Percentiles rank a stretch among this genome's conserved stretches.
Conservation (phyloP, 2,113 vertebrate species). For the Myodes glareolus region DNA sequence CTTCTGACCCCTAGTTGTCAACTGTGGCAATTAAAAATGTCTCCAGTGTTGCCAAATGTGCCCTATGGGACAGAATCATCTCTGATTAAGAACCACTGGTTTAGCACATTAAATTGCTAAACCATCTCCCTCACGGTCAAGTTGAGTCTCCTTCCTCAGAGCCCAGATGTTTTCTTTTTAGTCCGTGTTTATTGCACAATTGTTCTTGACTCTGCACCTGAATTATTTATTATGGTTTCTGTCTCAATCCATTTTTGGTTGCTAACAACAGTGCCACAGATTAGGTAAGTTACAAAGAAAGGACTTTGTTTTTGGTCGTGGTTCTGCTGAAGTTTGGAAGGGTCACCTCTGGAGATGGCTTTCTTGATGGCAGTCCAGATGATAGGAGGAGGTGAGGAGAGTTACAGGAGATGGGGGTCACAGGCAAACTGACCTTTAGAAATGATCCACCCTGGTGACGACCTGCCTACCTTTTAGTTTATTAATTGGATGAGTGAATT, state of each 20-base stretch:
- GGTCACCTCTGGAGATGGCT: neutral
- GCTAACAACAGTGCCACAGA: neutral
- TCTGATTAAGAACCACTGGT: neutral
- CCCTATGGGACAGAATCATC: neutral
- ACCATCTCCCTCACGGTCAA: neutral
- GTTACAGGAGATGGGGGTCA: too few relatives aligned
- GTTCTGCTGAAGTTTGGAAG: neutral
- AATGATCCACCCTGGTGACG: neutral
- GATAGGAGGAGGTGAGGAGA: neutral
- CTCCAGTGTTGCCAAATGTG: constrained; percentile 1
- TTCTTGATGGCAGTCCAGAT: neutral
- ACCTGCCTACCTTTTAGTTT: neutral
- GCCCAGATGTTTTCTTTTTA: constrained; percentile 1
- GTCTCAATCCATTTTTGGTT: neutral
- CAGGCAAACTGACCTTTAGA: neutral
- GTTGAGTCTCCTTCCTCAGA: neutral
- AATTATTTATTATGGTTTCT: constrained; percentile 27
- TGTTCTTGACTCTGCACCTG: constrained; percentile 1
- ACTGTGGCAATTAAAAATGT: neutral
- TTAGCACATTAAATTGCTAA: neutral
- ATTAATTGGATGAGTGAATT: neutral
- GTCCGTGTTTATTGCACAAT: neutral
- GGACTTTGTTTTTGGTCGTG: neutral
- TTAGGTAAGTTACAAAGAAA: neutral
- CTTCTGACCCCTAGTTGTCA: constrained; percentile 13